A percentile compares a stretch with the other conserved stretches of the same genome.
Evolutionary conservation across 92 coral and sea anemone genomes (phyloP).

Genomic region (Pocillopora meandrina): DNA sequence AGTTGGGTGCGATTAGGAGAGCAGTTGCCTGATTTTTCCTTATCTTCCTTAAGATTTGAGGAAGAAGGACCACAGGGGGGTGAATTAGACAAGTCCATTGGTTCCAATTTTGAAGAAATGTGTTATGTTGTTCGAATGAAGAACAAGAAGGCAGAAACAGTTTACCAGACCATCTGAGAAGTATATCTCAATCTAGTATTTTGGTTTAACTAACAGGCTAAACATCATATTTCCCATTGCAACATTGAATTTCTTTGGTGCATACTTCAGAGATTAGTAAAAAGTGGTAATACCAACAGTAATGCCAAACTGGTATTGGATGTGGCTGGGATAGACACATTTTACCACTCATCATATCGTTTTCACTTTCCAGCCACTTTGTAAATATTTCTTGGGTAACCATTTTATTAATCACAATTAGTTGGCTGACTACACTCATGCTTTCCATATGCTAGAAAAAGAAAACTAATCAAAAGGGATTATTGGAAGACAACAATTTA

Average conservation of each 20-base stretch:
- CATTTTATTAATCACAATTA: constrained; percentile 6
- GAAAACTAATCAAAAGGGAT: constrained; percentile 58
- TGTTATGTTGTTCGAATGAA: not conserved
- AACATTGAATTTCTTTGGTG: constrained; percentile 28
- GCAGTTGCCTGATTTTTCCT: constrained; percentile 46
- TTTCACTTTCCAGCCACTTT: constrained; percentile 6
- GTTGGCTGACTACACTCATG: constrained; percentile 28
- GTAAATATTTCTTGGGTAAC: constrained; percentile 16
- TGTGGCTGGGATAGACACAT: constrained; percentile 38
- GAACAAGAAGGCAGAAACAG: no score
- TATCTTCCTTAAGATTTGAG: constrained; percentile 48
- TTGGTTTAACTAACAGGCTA: constrained; percentile 23
- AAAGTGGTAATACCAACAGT: constrained; percentile 42
- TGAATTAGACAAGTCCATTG: constrained; percentile 56
- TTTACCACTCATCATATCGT: constrained; percentile 9
- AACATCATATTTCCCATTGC: constrained; percentile 24
- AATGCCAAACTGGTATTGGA: constrained; percentile 30
- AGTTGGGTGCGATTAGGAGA: constrained; percentile 50
- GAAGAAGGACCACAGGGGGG: constrained; percentile 51
- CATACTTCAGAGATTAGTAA: constrained; percentile 27
- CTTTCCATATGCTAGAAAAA: constrained; percentile 20
- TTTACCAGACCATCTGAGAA: constrained; percentile 12
- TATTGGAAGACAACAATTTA: constrained; percentile 64
- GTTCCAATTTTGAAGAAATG: constrained; percentile 56
- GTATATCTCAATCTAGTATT: constrained; percentile 28